Base-by-base conservation (phyloP, 2,888 invertebrate genomes). In the Dioctria rufipes region DNA sequence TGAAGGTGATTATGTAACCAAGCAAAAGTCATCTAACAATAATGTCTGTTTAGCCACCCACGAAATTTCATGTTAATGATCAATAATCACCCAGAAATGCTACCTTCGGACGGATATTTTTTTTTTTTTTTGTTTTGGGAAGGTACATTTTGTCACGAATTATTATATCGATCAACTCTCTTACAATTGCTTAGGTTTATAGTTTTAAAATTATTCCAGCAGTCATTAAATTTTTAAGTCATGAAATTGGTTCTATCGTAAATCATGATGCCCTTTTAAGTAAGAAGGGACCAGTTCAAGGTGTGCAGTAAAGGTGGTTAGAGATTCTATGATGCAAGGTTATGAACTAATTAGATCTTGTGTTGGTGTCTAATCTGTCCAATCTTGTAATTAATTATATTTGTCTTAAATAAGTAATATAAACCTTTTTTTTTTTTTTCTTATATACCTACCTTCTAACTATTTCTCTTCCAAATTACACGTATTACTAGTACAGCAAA, bases 71-170 rank as follows among this genome's bases (percentile, higher is more conserved):
- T 25, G 25, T 54, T 11, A 54, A 54, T 46, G 54, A 54, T 1
- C 54, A n/a, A 11, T 54, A 42, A 73, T 42, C 43, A 58, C 42
- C 40, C 6, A 42, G 42, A 73, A 71, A 71, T 49, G 8, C 46
- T 67, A 67, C 67, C 67, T 67, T 67, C 49, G 46, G 46, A 67
- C n/a, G 13, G 42, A 67, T n/a, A 49, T 25, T 40, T 71, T 58
- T 4, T 54, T 54, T 0, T 4, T n/a, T 3, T 54, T 54, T 54
- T 11, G 4, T 54, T 73, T 58, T 58, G 25, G 73, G 73, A 73
- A 39, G 73, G 73, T 73, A 37, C 39, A 73, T n/a, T 54, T 60
- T 73, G 58, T 73, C 58, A 73, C 73, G 73, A 73, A 73, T 73
- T 42, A 25, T 58, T 40, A 9, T 9, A 58, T 39, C 25, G 42